A percentile compares a stretch with the other conserved stretches of the same genome.
These are phyloP conservation scores for Ctenochaetus hawaiiensis DNA, from an alignment of 2,797 vertebrate species.

Conservation along the genomic window DNA sequence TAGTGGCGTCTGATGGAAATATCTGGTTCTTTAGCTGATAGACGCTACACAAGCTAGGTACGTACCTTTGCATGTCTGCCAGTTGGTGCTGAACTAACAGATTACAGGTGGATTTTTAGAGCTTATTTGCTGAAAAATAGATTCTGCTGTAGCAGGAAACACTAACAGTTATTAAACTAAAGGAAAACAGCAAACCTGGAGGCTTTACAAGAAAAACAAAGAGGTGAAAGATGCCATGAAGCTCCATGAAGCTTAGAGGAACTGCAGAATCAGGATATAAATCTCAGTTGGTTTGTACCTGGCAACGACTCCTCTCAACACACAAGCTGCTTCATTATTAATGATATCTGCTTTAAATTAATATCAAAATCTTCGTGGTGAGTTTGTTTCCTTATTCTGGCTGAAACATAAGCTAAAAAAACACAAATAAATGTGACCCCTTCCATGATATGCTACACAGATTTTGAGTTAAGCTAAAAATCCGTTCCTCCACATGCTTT, in stretches of 20 bases:
- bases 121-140: too few relatives aligned
- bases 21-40: too few relatives aligned
- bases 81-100: too few relatives aligned
- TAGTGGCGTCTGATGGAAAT: too few relatives aligned
- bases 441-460: constrained; percentile 14
- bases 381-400: constrained; percentile 6
- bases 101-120: too few relatives aligned
- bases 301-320: neutral
- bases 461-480: constrained; percentile 35
- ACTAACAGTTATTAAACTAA: too few relatives aligned
- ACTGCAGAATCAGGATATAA: too few relatives aligned
- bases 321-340: neutral
- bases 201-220: neutral
- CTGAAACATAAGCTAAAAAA: constrained; percentile 6
- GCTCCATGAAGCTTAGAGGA: neutral
- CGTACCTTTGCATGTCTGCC: too few relatives aligned
- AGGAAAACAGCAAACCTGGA: neutral
- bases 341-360: neutral
- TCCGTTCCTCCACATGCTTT: constrained; percentile 35
- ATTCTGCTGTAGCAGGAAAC: too few relatives aligned
- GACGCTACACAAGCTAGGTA: too few relatives aligned
- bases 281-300: neutral
- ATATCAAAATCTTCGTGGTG: neutral
- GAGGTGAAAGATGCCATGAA: neutral
- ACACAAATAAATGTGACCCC: constrained; percentile 12